phyloP scores from a whole-genome alignment of 2,888 invertebrate genomes.

The Polia nebulosa region DNA sequence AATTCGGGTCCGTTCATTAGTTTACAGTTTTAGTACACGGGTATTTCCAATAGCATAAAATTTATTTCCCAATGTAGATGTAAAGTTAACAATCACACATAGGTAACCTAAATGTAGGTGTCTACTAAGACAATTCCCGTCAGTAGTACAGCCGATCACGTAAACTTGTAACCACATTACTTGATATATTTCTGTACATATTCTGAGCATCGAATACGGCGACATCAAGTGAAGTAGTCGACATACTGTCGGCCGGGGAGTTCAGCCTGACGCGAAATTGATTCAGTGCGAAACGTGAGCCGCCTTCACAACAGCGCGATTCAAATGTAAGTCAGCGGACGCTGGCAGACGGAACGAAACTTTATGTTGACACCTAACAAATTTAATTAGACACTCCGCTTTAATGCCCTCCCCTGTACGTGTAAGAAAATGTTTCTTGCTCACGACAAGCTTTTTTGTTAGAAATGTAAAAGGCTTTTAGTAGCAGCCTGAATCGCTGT shows the following conservation, averaged over 20 bases:
- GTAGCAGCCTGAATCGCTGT: conserved; percentile 30
- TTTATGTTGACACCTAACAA: conserved; percentile 85
- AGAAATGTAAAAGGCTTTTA: conserved; percentile 42
- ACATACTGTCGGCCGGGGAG: conserved; percentile 76
- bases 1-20: too few species aligned
- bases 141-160: conserved; percentile 42
- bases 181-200: conserved; percentile 53
- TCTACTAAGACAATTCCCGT: neutral
- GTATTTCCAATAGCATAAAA: too few species aligned
- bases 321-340: conserved; percentile 84
- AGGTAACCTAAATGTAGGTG: neutral
- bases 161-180: conserved; percentile 49
- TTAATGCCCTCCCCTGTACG: conserved; percentile 69
- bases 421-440: conserved; percentile 63
- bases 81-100: too few species aligned
- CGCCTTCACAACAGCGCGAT: conserved; percentile 81
- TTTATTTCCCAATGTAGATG: too few species aligned
- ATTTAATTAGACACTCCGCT: conserved; percentile 84
- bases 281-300: conserved; percentile 88
- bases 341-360: conserved; percentile 78
- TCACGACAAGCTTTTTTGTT: conserved; percentile 46
- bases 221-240: conserved; percentile 71
- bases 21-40: too few species aligned
- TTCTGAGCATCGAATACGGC: conserved; percentile 66
- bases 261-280: conserved; percentile 87